These are phyloP conservation scores for Danaus melanippus DNA, from an alignment of 1,140 invertebrate species.

Conservation along the genomic window DNA sequence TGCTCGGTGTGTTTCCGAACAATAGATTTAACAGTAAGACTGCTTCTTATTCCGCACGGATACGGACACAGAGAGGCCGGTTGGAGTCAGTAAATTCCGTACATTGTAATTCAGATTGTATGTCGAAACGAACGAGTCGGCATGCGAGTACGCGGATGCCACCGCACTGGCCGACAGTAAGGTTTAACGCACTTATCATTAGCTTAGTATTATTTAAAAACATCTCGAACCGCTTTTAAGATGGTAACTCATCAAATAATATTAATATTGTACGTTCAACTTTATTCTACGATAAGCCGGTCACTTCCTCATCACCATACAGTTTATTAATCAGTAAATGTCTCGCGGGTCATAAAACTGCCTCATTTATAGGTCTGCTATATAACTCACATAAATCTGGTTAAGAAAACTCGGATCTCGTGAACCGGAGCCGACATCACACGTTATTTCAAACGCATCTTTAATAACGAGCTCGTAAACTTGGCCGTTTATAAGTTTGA, in stretches of 20 bases:
- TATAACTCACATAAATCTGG: conserved; percentile 64
- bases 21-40: conserved; percentile 67
- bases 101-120: conserved; percentile 70
- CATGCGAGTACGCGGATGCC: conserved; percentile 63
- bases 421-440: conserved; percentile 55
- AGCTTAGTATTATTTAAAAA: too few species aligned
- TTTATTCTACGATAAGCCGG: conserved; percentile 1
- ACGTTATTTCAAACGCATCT: conserved; percentile 59
- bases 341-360: conserved; percentile 62
- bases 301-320: conserved; percentile 59
- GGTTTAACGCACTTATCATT: conserved; percentile 39
- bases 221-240: too few species aligned
- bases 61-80: conserved; percentile 52
- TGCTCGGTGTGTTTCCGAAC: conserved; percentile 58
- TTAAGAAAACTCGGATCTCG: conserved; percentile 54
- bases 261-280: too few species aligned
- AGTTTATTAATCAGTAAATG: conserved; percentile 69
- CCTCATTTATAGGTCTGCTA: conserved; percentile 63
- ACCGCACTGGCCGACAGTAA: conserved; percentile 20
- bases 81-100: conserved; percentile 62
- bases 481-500: conserved; percentile 50
- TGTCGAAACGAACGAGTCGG: conserved; percentile 64
- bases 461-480: conserved; percentile 54
- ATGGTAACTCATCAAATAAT: too few species aligned
- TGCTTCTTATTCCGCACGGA: conserved; percentile 70